Evolutionary conservation across 1,140 invertebrate species (phyloP), one percentile per base, ranked within the genome.

Genomic region (Halictus rubicundus): DNA sequence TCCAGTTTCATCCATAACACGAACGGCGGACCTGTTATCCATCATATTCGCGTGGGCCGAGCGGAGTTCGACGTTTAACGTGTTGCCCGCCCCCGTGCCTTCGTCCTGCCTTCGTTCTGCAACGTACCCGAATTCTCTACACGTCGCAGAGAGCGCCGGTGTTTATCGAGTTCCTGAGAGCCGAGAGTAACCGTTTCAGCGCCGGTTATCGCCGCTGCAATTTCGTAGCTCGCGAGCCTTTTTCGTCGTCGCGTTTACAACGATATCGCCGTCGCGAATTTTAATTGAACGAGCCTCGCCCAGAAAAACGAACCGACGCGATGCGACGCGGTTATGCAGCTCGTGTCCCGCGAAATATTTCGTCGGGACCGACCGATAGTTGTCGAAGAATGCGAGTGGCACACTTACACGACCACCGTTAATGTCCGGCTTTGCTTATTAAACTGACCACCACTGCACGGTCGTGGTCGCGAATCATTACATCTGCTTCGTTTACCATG

Each of bases 1-100:
- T 75, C 57, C 21, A 82, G 70, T 49, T 75, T 80, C 66, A 60
- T 79, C 46, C 49, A 27, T 32, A 54, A 78, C 65, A 42, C 27
- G 25, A 25, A 52, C 37, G 12, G 3, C 66, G 52, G 52, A 9
- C 49, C 10, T 70, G 61, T 71, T 69, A 27, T 57, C 25, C 27
- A n/a, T 68, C 32, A 21, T 71, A 68, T 68, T 76, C 25, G 49
- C 23, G 14, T 21, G 46, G 14, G 12, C 52, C 6, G 12, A 39
- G 32, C 32, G 32, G 32, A 32, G 32, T 49, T 66, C 61, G 72
- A 71, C 46, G 21, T 68, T 57, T 14, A 23, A 27, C 39, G n/a
- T 37, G 27, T 12, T 12, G n/a, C 12, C 10, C 9, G 3, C 0
- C 59, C 9, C 12, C 12, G 14, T 9, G 32, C 42, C n/a, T n/a